Evolutionary conservation across 1,140 invertebrate genomes (phyloP).

Genomic region (Solen grandis): DNA sequence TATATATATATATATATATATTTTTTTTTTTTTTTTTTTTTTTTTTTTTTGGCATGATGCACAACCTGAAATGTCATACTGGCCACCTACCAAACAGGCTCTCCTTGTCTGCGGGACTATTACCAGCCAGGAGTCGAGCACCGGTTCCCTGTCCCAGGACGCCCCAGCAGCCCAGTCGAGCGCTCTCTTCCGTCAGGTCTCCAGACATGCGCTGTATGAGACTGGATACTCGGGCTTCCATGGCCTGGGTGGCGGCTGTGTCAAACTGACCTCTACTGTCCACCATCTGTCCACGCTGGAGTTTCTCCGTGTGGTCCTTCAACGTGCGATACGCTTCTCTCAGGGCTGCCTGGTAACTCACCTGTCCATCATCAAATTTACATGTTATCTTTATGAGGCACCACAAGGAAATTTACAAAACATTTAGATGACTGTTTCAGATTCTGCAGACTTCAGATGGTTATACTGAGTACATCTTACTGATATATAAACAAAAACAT

Average conservation of each 20-base stretch:
- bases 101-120: slow-evolving; percentile 63
- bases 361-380: slow-evolving; percentile 57
- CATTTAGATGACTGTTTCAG: neutral
- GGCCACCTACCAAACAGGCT: slow-evolving; percentile 70
- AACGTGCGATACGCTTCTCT: slow-evolving; percentile 71
- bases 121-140: slow-evolving; percentile 68
- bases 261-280: slow-evolving; percentile 67
- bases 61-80: too few species aligned
- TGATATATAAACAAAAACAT: too few species aligned
- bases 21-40: too few species aligned
- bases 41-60: too few species aligned
- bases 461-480: too few species aligned
- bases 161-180: slow-evolving; percentile 74
- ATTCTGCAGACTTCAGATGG: too few species aligned
- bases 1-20: too few species aligned
- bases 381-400: neutral
- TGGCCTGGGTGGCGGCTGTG: slow-evolving; percentile 60
- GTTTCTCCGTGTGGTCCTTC: slow-evolving; percentile 70
- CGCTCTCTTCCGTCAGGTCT: slow-evolving; percentile 68
- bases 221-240: slow-evolving; percentile 63
- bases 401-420: neutral
- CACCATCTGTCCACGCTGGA: slow-evolving; percentile 66
- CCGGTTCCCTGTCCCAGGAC: slow-evolving; percentile 75
- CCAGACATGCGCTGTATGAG: slow-evolving; percentile 73
- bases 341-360: slow-evolving; percentile 69